phyloP scores from a whole-genome alignment of 2,888 invertebrate species.

The Tenthredo mesomela region DNA sequence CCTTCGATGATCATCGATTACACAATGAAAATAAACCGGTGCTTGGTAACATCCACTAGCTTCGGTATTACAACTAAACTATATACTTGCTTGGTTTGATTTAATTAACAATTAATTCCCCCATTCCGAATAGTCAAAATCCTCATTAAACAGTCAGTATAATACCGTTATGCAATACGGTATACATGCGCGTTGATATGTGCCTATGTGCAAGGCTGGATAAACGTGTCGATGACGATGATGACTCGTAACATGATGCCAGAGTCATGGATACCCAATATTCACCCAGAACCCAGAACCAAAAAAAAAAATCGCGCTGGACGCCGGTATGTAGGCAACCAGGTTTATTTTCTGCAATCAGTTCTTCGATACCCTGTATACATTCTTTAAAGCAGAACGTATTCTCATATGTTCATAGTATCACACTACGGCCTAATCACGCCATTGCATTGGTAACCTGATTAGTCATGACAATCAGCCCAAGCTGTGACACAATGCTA shows the following conservation, averaged over 20 bases:
- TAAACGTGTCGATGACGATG: background rate
- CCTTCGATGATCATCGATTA: background rate
- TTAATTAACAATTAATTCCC: background rate
- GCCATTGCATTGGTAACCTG: background rate
- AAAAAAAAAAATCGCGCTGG: too few relatives aligned
- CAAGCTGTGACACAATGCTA: background rate
- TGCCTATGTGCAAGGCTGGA: background rate
- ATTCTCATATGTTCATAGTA: background rate
- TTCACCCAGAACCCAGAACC: too few relatives aligned
- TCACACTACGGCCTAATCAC: background rate
- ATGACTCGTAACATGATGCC: too few relatives aligned
- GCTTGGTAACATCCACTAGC: background rate
- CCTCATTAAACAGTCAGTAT: background rate
- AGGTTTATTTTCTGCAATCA: too few relatives aligned
- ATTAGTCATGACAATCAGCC: conserved; percentile 15
- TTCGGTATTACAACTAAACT: background rate
- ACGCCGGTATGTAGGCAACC: too few relatives aligned
- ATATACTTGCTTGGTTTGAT: background rate
- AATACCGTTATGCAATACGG: background rate
- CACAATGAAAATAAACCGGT: background rate
- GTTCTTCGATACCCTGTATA: too few relatives aligned
- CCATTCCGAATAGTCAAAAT: background rate
- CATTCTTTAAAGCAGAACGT: background rate
- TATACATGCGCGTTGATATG: background rate
- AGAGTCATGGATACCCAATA: background rate